Base-by-base conservation (phyloP, 2,888 invertebrate genomes). In the Macrosiphum euphorbiae region DNA sequence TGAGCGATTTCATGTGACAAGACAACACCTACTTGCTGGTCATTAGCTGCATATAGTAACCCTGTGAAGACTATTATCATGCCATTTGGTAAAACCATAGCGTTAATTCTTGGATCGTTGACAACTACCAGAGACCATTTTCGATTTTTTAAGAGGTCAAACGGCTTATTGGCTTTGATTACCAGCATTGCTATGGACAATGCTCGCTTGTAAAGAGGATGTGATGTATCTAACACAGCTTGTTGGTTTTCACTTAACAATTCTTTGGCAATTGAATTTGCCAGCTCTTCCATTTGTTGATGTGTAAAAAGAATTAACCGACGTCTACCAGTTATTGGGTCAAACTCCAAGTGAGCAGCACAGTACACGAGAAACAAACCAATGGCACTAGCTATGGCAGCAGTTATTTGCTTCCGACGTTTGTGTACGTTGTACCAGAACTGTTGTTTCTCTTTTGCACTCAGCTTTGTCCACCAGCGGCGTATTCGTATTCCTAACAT, bases 51-150 rank as follows among this genome's bases (percentile, higher is more conserved):
- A 44, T 52, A 16, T 16, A 90, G 84, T 41, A 90, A 35, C 1
- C 90, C 93, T 16, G 93, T 47, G 16, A 90, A 94, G 13, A 94
- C 93, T n/a, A 94, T 86, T 50, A 94, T 90, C 90, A 94, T 61
- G 16, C 93, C 93, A 47, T 94, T 94, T 35, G 94, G 90, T 24
- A 94, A 50, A 84, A 92, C 94, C 91, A 94, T 92, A n/a, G 94
- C 94, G 26, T 94, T 94, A 8, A 94, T 41, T 61, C 88, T 58
- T 24, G 91, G 47, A 47, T 92, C 92, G 3, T 92, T n/a, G 26
- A 94, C 58, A 16, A 94, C 94, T 41, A 92, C 26, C 26, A 94
- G 10, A 55, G 35, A 89, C 94, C 94, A 94, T 35, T 92, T 92
- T 35, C 88, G 91, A 35, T 89, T 41, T 58, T 85, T 26, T 35